A percentile compares a stretch with the other conserved stretches of the same genome.
Conservation (phyloP, 2,113 vertebrate genomes). For the Neotragus moschatus region DNA sequence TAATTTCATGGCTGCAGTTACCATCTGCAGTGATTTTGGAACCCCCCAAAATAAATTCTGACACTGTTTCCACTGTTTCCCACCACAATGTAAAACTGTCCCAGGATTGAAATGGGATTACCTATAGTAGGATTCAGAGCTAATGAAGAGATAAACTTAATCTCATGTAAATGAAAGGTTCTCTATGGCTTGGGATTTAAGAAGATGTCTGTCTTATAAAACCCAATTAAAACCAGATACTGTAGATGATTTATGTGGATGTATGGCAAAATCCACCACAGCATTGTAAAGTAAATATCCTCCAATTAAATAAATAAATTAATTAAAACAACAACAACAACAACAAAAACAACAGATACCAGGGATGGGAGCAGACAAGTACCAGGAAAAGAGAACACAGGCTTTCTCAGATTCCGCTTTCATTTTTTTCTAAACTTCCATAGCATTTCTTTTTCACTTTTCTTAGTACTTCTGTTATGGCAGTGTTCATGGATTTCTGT, state of each 20-base stretch:
- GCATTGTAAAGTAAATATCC: background rate
- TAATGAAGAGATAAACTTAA: background rate
- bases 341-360: background rate
- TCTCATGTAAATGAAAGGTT: background rate
- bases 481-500: background rate
- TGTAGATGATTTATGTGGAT: background rate
- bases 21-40: too few species aligned
- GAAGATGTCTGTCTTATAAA: background rate
- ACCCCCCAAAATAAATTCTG: accelerated
- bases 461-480: background rate
- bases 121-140: background rate
- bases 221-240: background rate
- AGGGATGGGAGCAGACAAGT: background rate
- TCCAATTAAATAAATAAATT: background rate
- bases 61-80: too few species aligned
- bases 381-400: background rate
- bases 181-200: background rate
- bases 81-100: background rate
- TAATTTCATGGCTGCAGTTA: too few species aligned
- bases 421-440: background rate
- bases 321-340: background rate
- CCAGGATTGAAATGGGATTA: background rate
- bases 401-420: background rate
- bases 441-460: background rate
- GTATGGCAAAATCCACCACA: background rate